Evolutionary conservation across 2,888 invertebrate species (phyloP).

Genomic region (Cheiracanthium punctorium): DNA sequence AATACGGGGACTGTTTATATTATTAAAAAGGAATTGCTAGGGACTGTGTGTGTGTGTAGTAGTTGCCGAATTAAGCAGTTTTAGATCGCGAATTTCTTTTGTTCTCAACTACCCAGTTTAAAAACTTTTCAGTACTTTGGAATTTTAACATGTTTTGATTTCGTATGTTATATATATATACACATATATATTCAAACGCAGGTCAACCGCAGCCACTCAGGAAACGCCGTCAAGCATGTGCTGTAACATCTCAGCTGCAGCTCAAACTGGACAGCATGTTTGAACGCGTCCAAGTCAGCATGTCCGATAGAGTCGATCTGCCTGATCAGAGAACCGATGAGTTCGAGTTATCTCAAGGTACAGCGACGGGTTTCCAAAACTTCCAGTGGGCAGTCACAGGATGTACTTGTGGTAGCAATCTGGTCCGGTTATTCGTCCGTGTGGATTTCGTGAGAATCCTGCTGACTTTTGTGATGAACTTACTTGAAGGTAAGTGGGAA

Average conservation of each 20-base stretch:
- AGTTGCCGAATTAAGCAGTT: too few relatives aligned
- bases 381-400: background rate
- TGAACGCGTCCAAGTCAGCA: background rate
- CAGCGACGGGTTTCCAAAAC: background rate
- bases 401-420: background rate
- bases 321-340: background rate
- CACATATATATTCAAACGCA: too few relatives aligned
- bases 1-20: too few relatives aligned
- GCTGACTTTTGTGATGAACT: background rate
- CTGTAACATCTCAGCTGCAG: background rate
- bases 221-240: background rate
- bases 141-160: too few relatives aligned
- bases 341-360: background rate
- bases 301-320: background rate
- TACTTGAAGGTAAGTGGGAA: background rate
- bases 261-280: background rate
- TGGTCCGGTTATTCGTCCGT: background rate
- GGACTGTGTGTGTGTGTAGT: too few relatives aligned
- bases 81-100: too few relatives aligned
- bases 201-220: too few relatives aligned
- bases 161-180: too few relatives aligned
- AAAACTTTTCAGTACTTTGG: too few relatives aligned
- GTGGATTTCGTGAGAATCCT: background rate
- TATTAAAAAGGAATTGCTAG: too few relatives aligned
- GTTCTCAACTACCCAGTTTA: too few relatives aligned